Evolutionary conservation across 2,888 invertebrate genomes (phyloP).

Genomic region (Troilus luridus): DNA sequence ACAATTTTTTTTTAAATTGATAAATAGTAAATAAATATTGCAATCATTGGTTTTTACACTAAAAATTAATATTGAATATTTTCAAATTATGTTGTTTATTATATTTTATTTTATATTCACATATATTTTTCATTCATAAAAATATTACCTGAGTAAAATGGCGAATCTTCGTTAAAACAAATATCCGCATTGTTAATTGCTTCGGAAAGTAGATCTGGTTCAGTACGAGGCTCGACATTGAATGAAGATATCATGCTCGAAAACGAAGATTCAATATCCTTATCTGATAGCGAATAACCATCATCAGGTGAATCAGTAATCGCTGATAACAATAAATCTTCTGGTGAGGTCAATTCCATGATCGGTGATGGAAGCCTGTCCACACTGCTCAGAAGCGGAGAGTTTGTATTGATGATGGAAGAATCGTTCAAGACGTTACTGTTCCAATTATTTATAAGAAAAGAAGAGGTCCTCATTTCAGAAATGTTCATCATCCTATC

Average conservation of each 20-base stretch:
- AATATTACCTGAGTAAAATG: slow-evolving; percentile 10
- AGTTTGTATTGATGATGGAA: neutral
- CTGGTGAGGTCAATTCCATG: neutral
- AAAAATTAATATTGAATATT: too few relatives aligned
- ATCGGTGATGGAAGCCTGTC: slow-evolving; percentile 26
- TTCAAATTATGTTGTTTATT: too few relatives aligned
- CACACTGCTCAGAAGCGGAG: neutral
- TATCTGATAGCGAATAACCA: slow-evolving; percentile 13
- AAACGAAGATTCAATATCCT: slow-evolving; percentile 15
- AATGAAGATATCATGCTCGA: neutral
- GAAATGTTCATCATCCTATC: neutral
- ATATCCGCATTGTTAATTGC: slow-evolving; percentile 29
- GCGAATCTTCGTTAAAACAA: neutral
- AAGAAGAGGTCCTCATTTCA: slow-evolving; percentile 13
- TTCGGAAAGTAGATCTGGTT: slow-evolving; percentile 19
- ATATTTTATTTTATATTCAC: neutral
- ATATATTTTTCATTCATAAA: neutral
- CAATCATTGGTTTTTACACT: too few relatives aligned
- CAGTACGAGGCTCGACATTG: neutral
- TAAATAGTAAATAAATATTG: too few relatives aligned
- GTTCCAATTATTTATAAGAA: neutral
- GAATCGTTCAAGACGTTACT: neutral
- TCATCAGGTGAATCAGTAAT: neutral
- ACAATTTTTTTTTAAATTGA: neutral
- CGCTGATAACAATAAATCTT: neutral